Evolutionary conservation across 2,113 vertebrate genomes (phyloP).

Genomic region (Proterorhinus semilunaris): DNA sequence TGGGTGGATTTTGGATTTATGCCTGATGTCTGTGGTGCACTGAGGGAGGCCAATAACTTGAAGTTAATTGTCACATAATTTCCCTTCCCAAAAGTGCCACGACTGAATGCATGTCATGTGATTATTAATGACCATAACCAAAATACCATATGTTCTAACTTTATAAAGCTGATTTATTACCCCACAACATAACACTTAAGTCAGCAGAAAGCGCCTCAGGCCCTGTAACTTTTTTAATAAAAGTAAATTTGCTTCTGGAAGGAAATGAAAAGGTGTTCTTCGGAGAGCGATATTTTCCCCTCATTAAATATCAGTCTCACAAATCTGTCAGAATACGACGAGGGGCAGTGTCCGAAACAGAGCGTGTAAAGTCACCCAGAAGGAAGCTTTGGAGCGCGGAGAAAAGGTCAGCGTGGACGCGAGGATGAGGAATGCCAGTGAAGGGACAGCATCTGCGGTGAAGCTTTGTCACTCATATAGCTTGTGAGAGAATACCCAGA

Average conservation of each 20-base stretch:
- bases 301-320: slow-evolving; percentile 30
- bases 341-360: slow-evolving; percentile 4
- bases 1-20: neutral
- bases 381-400: slow-evolving; percentile 23
- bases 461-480: slow-evolving; percentile 41
- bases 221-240: slow-evolving; percentile 30
- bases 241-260: slow-evolving; percentile 20
- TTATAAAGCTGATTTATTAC: slow-evolving; percentile 13
- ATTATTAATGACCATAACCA: neutral
- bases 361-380: slow-evolving; percentile 17
- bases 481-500: too few species aligned
- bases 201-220: slow-evolving; percentile 8
- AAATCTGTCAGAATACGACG: slow-evolving; percentile 25
- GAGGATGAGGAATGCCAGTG: slow-evolving; percentile 44
- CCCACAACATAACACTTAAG: slow-evolving; percentile 13
- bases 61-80: slow-evolving; percentile 4
- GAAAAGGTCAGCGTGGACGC: slow-evolving; percentile 60
- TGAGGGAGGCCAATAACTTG: slow-evolving; percentile 3
- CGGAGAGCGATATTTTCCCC: slow-evolving; percentile 23
- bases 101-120: neutral
- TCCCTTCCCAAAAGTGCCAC: neutral
- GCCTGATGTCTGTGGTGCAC: neutral
- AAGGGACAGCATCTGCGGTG: neutral
- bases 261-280: slow-evolving; percentile 24
- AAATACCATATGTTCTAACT: neutral